Conservation (phyloP, 2,888 invertebrate species). For the Anarsia innoxiella region DNA sequence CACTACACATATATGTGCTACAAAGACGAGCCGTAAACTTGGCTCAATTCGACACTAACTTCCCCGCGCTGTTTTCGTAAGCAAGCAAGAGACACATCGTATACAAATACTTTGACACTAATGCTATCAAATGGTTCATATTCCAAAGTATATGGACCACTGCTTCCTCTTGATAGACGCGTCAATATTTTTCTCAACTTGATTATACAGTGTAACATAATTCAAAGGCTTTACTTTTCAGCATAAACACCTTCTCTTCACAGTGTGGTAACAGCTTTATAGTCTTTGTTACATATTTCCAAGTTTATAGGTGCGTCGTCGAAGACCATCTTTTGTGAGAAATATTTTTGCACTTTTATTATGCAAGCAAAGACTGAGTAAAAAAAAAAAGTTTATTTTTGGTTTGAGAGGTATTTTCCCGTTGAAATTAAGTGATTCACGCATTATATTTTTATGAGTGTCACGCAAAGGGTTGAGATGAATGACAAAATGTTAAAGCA, state of each 20-base stretch:
- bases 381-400: background rate
- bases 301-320: background rate
- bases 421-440: too few relatives aligned
- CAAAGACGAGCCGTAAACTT: background rate
- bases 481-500: constrained; percentile 25
- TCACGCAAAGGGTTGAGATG: background rate
- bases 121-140: background rate
- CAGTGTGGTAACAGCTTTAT: constrained; percentile 26
- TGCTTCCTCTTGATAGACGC: background rate
- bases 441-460: background rate
- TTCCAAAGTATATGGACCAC: background rate
- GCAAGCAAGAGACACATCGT: too few relatives aligned
- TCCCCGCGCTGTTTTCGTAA: too few relatives aligned
- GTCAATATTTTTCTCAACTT: background rate
- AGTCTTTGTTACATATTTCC: constrained; percentile 12
- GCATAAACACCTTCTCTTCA: constrained; percentile 29
- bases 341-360: too few relatives aligned
- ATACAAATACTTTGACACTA: too few relatives aligned
- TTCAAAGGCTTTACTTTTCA: constrained; percentile 40
- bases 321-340: background rate
- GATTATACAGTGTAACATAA: constrained; percentile 12
- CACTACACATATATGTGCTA: too few relatives aligned
- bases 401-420: background rate
- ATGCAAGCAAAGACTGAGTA: too few relatives aligned
- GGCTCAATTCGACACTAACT: too few relatives aligned